Evolutionary conservation across 2,888 invertebrate genomes (phyloP).

Genomic region (Ophion costatus): DNA sequence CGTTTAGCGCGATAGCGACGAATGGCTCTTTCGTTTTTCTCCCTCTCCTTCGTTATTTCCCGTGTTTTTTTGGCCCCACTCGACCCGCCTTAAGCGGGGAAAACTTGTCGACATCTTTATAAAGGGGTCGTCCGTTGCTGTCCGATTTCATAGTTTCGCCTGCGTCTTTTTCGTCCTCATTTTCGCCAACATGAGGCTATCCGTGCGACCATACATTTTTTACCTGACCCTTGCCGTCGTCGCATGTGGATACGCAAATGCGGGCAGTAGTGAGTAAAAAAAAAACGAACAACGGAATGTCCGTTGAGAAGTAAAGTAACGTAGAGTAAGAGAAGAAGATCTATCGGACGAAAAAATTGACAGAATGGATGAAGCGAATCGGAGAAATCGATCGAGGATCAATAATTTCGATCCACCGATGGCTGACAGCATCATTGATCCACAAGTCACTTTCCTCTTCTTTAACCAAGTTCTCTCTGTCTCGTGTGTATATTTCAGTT

Average conservation of each 20-base stretch:
- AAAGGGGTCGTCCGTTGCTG: constrained; percentile 56
- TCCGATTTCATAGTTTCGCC: constrained; percentile 60
- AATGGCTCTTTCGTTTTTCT: constrained; percentile 17
- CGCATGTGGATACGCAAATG: constrained; percentile 51
- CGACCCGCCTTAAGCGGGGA: not conserved
- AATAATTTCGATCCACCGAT: not conserved
- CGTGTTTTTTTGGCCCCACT: not conserved
- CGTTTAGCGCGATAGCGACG: constrained; percentile 49
- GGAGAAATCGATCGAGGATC: not conserved
- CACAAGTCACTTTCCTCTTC: not conserved
- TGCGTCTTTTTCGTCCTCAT: constrained; percentile 44
- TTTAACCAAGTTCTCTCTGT: not conserved
- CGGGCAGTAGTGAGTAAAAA: constrained; percentile 56
- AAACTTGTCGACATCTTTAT: constrained; percentile 54
- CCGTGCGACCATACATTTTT: constrained; percentile 42
- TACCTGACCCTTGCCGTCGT: constrained; percentile 45
- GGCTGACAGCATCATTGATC: not conserved
- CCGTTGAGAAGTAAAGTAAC: not conserved
- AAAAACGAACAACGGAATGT: not conserved
- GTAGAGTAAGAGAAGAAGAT: not conserved
- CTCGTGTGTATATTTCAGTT: constrained; percentile 45
- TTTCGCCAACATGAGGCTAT: constrained; percentile 61
- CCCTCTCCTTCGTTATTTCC: constrained; percentile 4
- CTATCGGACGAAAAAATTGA: not conserved
- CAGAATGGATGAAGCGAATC: not conserved